Percentiles rank a stretch among this genome's conserved stretches.
These are phyloP conservation scores for Acrocephalus scirpaceus DNA, from an alignment of 2,797 vertebrate genomes.

Conservation along the genomic window DNA sequence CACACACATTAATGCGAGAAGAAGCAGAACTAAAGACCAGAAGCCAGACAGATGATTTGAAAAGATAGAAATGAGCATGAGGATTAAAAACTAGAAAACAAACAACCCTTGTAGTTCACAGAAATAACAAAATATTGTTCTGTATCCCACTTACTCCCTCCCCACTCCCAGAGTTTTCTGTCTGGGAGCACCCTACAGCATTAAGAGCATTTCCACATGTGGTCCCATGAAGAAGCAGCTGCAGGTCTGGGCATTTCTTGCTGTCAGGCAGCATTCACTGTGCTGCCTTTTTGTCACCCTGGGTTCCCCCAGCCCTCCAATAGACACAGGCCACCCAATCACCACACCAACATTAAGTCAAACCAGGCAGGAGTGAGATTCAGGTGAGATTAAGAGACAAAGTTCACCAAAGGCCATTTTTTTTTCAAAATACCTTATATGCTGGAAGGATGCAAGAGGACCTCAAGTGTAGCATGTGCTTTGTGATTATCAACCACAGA, in stretches of 20 bases:
- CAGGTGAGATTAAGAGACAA: background rate
- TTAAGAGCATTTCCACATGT: background rate
- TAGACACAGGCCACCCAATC: background rate
- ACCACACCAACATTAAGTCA: accelerated
- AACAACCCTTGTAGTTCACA: background rate
- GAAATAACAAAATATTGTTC: background rate
- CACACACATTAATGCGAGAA: accelerated
- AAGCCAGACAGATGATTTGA: background rate
- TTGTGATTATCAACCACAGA: background rate
- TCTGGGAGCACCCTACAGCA: accelerated
- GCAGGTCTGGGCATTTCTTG: background rate
- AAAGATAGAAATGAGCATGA: background rate
- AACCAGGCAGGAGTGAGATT: background rate
- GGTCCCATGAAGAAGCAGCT: background rate
- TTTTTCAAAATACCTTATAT: background rate
- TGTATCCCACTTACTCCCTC: background rate
- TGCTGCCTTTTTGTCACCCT: background rate
- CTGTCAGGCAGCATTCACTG: background rate
- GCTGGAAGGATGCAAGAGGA: background rate
- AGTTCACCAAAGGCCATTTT: background rate
- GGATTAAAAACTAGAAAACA: background rate
- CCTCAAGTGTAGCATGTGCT: accelerated
- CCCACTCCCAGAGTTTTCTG: background rate
- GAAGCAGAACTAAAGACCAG: background rate
- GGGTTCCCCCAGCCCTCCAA: background rate